Evolutionary conservation across 2,888 invertebrate species (phyloP).

Genomic region (Loripinus fragilis): DNA sequence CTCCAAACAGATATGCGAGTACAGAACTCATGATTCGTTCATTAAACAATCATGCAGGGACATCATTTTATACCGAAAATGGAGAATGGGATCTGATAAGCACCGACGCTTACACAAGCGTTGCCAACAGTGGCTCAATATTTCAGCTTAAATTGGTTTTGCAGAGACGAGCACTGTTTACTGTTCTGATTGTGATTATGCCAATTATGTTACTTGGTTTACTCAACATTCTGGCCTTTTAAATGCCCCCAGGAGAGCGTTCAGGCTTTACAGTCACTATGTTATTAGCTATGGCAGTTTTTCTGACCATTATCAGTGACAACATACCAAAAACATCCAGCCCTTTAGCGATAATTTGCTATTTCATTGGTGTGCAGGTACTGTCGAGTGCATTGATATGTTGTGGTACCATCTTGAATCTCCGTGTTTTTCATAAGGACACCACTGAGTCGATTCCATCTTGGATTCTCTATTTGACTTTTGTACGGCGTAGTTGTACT

Average conservation of each 20-base stretch:
- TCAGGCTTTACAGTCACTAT: not conserved
- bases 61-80: not conserved
- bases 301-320: not conserved
- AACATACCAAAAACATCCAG: not conserved
- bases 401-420: not conserved
- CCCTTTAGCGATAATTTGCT: not conserved
- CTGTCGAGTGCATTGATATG: not conserved
- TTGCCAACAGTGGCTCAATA: not conserved
- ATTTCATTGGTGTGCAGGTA: not conserved
- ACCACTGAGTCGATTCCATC: not conserved
- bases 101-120: not conserved
- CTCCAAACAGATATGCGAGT: not conserved
- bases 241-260: not conserved
- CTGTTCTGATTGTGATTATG: not conserved
- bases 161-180: not conserved
- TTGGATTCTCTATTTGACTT: too few relatives aligned
- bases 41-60: not conserved
- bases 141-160: not conserved
- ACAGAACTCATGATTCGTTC: not conserved
- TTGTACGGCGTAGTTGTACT: too few relatives aligned
- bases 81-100: not conserved
- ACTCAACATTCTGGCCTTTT: not conserved
- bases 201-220: not conserved
- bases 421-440: not conserved
- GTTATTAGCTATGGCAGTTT: not conserved